phyloP scores from a whole-genome alignment of 2,797 vertebrate species.

The Percopsis omiscomaycus region DNA sequence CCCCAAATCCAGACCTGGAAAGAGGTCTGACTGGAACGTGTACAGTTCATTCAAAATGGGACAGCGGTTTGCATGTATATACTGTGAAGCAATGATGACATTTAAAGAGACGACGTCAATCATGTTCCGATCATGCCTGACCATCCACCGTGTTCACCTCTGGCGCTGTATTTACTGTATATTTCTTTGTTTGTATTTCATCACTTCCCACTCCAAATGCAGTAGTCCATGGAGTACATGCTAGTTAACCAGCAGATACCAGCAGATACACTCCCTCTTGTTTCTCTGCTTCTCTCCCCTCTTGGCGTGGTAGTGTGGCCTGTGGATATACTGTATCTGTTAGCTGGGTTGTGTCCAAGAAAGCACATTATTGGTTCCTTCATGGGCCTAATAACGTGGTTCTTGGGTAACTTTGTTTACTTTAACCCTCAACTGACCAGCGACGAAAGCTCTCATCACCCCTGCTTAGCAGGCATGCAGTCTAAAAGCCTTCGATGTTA shows the following conservation, averaged over 20 bases:
- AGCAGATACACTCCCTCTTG: no score
- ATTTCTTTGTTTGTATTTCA: no score
- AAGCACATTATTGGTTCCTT: constrained; percentile 8
- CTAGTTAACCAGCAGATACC: no score
- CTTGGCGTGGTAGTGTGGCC: no score
- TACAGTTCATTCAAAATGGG: neutral
- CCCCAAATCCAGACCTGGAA: neutral
- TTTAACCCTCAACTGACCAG: neutral
- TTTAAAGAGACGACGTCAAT: constrained; percentile 10
- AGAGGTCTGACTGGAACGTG: neutral
- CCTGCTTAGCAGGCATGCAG: neutral
- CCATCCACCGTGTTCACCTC: neutral
- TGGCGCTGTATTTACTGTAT: neutral
- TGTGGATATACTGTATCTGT: no score
- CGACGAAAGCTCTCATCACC: neutral
- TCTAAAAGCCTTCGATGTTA: no score
- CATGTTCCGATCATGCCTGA: constrained; percentile 11
- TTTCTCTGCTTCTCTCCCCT: no score
- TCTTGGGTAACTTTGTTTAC: constrained; percentile 13
- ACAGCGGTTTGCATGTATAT: neutral
- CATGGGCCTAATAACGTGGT: constrained; percentile 11
- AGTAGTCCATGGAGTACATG: no score
- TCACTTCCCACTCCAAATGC: no score
- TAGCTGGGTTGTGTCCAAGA: constrained; percentile 3
- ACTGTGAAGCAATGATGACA: constrained; percentile 31